These are phyloP conservation scores for Macrophya annulata DNA, from an alignment of 2,888 invertebrate genomes.

Conservation along the genomic window DNA sequence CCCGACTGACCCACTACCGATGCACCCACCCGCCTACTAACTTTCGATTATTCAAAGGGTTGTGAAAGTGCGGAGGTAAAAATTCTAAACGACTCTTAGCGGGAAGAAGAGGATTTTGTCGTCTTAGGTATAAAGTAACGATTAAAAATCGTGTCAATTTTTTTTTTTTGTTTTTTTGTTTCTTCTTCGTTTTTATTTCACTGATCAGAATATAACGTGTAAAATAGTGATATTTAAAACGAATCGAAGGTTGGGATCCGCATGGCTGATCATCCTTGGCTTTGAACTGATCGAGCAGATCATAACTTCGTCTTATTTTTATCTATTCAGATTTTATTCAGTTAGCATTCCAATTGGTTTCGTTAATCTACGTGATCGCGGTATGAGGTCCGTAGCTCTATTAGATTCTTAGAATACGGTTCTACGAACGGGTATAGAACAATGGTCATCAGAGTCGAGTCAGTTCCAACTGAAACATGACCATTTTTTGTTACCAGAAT, in stretches of 20 bases:
- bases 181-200: not conserved
- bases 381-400: not conserved
- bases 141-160: not conserved
- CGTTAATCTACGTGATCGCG: conserved; percentile 53
- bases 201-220: not conserved
- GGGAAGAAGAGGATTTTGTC: too few species aligned
- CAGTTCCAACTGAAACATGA: not conserved
- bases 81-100: not conserved
- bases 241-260: conserved; percentile 32
- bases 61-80: conserved; percentile 25
- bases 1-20: conserved; percentile 41
- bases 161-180: not conserved
- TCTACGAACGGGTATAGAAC: not conserved
- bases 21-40: not conserved
- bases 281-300: conserved; percentile 46
- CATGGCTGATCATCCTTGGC: conserved; percentile 51
- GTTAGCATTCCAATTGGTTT: conserved; percentile 50
- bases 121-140: too few species aligned
- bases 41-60: conserved; percentile 39
- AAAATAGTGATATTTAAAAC: conserved; percentile 15
- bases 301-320: conserved; percentile 35
- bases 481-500: not conserved
- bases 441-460: not conserved
- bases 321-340: conserved; percentile 50
- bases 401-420: not conserved